These are phyloP conservation scores for Pagrus major DNA, from an alignment of 2,113 vertebrate genomes.

Conservation along the genomic window DNA sequence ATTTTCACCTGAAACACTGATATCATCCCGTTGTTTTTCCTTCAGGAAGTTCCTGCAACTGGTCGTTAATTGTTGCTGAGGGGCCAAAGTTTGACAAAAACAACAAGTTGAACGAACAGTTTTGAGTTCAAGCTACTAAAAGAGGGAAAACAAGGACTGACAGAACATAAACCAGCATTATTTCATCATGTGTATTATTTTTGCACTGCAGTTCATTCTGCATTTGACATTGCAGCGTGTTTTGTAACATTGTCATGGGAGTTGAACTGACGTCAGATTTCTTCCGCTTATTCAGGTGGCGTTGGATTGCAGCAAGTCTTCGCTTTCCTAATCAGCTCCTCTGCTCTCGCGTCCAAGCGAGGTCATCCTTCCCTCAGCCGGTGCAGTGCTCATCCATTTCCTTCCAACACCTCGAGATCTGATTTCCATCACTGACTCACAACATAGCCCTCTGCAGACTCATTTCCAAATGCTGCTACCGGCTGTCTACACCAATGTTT, in stretches of 20 bases:
- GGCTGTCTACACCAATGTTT: neutral
- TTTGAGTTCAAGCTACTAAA: constrained; percentile 29
- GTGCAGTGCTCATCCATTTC: constrained; percentile 55
- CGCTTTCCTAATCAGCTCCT: constrained; percentile 70
- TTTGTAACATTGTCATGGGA: constrained; percentile 62
- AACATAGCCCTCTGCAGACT: constrained; percentile 38
- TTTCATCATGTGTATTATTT: neutral
- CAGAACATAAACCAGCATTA: neutral
- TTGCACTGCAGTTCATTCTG: constrained; percentile 23
- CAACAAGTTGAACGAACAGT: constrained; percentile 37
- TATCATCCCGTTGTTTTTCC: constrained; percentile 75
- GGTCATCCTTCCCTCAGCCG: constrained; percentile 52
- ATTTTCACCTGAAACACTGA: constrained; percentile 72
- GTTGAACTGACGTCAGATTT: constrained; percentile 72
- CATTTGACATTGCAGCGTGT: constrained; percentile 18
- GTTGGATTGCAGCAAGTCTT: constrained; percentile 51
- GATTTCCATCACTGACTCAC: constrained; percentile 59
- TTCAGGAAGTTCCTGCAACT: constrained; percentile 79
- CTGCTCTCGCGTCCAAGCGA: constrained; percentile 39
- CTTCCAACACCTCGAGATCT: constrained; percentile 53
- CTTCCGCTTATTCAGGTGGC: constrained; percentile 77
- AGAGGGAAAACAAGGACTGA: constrained; percentile 1
- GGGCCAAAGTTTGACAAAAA: constrained; percentile 59
- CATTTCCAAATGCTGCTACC: constrained; percentile 18
- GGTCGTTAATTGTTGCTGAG: constrained; percentile 74